Evolutionary conservation across 2,797 vertebrate genomes (phyloP).

Genomic region (Hemibagrus guttatus): DNA sequence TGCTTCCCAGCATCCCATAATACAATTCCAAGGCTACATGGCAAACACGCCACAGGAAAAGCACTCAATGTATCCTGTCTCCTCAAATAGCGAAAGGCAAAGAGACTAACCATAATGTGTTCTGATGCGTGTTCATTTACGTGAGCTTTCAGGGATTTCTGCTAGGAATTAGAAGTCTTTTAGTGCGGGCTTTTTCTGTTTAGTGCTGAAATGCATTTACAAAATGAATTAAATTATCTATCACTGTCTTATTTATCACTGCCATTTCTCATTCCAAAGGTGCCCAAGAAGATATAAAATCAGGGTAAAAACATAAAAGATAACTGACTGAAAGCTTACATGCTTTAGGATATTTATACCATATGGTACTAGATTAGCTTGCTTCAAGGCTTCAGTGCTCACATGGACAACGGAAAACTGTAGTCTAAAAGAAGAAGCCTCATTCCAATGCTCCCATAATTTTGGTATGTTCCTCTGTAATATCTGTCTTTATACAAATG

Average conservation of each 20-base stretch:
- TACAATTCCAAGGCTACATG: constrained; percentile 39
- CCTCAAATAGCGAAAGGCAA: constrained; percentile 7
- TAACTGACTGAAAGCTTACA: not conserved
- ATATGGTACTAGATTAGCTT: not conserved
- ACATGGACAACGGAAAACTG: not conserved
- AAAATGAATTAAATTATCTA: not conserved
- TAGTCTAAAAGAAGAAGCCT: not conserved
- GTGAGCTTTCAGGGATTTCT: not conserved
- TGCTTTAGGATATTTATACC: not conserved
- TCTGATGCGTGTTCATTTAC: constrained; percentile 15
- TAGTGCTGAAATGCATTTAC: not conserved
- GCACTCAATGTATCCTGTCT: constrained; percentile 27
- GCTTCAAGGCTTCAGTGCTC: not conserved
- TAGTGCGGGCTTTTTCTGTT: not conserved
- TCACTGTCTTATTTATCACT: not conserved
- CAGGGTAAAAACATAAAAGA: not conserved
- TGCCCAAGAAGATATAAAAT: not conserved
- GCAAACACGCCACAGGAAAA: constrained; percentile 40
- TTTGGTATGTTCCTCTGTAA: not conserved
- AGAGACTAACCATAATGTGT: not conserved
- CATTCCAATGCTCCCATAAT: not conserved
- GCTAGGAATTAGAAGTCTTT: not conserved
- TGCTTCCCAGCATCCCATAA: constrained; percentile 47
- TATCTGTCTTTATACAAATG: not conserved
- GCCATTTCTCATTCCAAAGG: not conserved